Evolutionary conservation across 2,113 vertebrate species (phyloP), one percentile per base, ranked within the genome.

Genomic region (Ovibos moschatus): DNA sequence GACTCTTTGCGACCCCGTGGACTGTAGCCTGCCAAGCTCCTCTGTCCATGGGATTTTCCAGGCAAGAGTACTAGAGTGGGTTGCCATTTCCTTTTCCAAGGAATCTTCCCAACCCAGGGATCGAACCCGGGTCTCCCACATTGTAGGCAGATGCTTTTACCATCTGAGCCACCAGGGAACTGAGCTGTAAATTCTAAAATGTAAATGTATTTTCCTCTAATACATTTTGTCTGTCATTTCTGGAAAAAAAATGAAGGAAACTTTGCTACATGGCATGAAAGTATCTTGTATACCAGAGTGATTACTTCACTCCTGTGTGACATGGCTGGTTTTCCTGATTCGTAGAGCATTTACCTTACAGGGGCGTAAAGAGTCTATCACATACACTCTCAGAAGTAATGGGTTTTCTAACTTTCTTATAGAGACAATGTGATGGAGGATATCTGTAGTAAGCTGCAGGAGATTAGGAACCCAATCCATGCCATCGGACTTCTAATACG

Each of bases 371-470:
- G 17, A 96, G 21, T 40, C 23, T 82, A 27, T 81, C 60, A 67
- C 83, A 21, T 45, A 0, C 51, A 30, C 51, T 60, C 47, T 86
- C 2, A 19, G 9, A 86, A 30, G 36, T 97, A 47, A 96, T 40
- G 10, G 10, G 13, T 51, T 92, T 89, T 74, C 53, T 91, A 3
- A 85, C 83, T 97, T 89, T 33, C 53, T 95, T 64, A 16, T 96
- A 99, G 99, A 91, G 99, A 99, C 10, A 99, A 99, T 0, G 97
- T 99, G 40, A 99, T 99, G 40, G 99, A 99, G 71, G 99, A 99
- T 60, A 99, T 99, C 92, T 99, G 99, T 98, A 99, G 99, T 98
- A 99, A 99, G 95, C 98, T 99, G 55, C 99, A 99, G 98, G 99
- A 99, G 95, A 98, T 99, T 55, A 98, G 99, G 12, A 99, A 99